Evolutionary conservation across 1,140 invertebrate genomes (phyloP).

Genomic region (Papilio polyxenes): DNA sequence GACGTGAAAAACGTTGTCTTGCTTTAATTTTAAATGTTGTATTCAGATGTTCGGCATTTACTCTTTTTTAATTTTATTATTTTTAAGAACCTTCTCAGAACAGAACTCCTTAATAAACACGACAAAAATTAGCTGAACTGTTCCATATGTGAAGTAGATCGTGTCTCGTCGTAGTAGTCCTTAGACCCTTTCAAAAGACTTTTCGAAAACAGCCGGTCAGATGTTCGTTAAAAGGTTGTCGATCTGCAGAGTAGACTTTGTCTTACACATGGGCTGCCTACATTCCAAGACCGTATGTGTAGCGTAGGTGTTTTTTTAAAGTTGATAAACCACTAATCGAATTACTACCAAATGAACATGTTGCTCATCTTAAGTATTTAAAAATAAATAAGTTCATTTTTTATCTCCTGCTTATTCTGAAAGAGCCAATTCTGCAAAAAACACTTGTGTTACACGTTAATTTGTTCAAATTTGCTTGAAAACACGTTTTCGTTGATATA

Average conservation of each 20-base stretch:
- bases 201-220: not conserved
- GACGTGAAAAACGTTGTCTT: no score
- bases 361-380: not conserved
- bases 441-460: not conserved
- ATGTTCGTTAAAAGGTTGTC: not conserved
- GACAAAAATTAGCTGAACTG: no score
- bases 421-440: not conserved
- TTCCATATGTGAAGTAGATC: no score
- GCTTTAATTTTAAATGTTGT: no score
- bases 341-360: not conserved
- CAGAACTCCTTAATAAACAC: no score
- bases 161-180: not conserved
- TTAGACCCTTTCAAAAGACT: not conserved
- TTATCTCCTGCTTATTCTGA: not conserved
- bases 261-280: not conserved
- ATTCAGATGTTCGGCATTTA: no score
- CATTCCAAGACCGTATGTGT: not conserved
- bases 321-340: not conserved
- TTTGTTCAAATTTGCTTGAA: not conserved
- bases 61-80: no score
- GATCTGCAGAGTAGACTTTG: not conserved
- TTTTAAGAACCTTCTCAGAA: no score
- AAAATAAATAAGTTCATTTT: not conserved
- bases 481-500: conserved; percentile 6
- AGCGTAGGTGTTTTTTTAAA: not conserved